phyloP scores from a whole-genome alignment of 1,140 invertebrate species.

The Nephila pilipes region DNA sequence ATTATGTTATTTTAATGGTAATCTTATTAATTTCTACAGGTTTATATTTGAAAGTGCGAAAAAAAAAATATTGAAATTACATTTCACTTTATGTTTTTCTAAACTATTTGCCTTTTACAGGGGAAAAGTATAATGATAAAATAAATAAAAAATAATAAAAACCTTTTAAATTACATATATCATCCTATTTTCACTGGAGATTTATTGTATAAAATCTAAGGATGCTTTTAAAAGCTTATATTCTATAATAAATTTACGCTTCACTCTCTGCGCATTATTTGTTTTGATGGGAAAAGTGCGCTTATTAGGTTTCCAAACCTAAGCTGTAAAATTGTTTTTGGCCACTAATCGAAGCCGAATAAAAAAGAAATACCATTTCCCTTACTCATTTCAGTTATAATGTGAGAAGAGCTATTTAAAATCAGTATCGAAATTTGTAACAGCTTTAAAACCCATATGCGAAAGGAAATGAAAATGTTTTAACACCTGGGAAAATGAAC shows the following conservation, averaged over 20 bases:
- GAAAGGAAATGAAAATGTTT: conserved; percentile 70
- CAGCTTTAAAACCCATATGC: conserved; percentile 50
- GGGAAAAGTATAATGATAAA: too few relatives aligned
- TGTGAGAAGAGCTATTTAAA: conserved; percentile 56
- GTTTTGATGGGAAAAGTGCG: background rate
- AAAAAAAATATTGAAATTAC: too few relatives aligned
- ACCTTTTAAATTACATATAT: too few relatives aligned
- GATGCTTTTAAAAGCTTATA: background rate
- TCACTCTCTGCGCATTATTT: background rate
- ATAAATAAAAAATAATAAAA: too few relatives aligned
- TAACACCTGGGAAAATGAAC: conserved; percentile 57
- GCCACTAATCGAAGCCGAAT: background rate
- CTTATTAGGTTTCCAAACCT: conserved; percentile 8
- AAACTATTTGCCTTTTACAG: too few relatives aligned
- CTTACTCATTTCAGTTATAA: background rate
- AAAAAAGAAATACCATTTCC: conserved; percentile 6
- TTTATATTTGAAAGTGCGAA: too few relatives aligned
- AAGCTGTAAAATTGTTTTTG: conserved; percentile 45
- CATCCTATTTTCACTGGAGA: too few relatives aligned
- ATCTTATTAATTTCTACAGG: too few relatives aligned
- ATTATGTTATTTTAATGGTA: too few relatives aligned
- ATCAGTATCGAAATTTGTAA: conserved; percentile 49
- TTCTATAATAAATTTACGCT: background rate
- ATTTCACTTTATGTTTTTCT: too few relatives aligned
- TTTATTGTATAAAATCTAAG: too few relatives aligned